Evolutionary conservation across 2,113 vertebrate genomes (phyloP), one percentile per base, ranked within the genome.

Genomic region (Ifrita kowaldi): DNA sequence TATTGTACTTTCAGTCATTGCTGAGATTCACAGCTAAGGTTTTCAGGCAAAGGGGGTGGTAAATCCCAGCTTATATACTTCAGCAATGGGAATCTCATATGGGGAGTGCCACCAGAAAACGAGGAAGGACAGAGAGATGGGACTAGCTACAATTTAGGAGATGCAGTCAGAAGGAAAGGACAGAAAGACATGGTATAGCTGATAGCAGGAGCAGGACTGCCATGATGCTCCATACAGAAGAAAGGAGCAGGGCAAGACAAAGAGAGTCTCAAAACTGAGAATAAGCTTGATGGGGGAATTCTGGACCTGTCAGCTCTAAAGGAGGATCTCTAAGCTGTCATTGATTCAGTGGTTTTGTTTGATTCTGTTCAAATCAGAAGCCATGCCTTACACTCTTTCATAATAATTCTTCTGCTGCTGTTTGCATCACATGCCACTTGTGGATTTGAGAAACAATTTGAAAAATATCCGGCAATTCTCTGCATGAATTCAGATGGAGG

Each of bases 241-340:
- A 46, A 76, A 90, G 57, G 24, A 88, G 35, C 11, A 52, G 23
- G 12, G 2, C 2, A 70, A 73, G 33, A 1, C 39, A 74, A 60
- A 79, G 32, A 35, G 16, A 39, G 16, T 50, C 55, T 86, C 37
- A 90, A 30, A 85, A 70, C 9, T 67, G 16, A 21, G 27, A 77
- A 60, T 28, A 1, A 1, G 0, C 21, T 49, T 80, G 8, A 42
- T 1, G 0, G 23, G 26, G 52, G 4, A 55, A 35, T 56, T 69
- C 56, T 47, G 52, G 27, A 91, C 35, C 50, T 79, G 33, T 22
- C 7, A 10, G 21, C 6, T 67, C 57, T 57, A 39, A 33, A 16
- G 21, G 27, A 62, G 16, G 32, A 46, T 42, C 23, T 42, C 30
- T 30, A 30, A 73, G 4, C 12, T 39, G 11, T 59, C 42, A 28